Conservation (phyloP, 1,140 invertebrate genomes). For the Zophobas atratus region DNA sequence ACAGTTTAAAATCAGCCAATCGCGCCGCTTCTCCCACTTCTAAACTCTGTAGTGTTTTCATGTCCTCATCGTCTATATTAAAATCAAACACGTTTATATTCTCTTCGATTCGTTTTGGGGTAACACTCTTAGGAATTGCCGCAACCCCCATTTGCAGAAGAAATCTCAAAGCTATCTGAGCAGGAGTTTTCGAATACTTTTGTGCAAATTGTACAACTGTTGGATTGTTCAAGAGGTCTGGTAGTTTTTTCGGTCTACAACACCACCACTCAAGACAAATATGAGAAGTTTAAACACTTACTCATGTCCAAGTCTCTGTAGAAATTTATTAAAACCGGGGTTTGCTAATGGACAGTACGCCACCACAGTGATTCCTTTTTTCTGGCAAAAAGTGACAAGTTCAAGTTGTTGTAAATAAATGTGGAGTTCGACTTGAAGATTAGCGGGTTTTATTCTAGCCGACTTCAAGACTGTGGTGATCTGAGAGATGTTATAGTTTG, state of each 20-base stretch:
- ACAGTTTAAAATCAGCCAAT: constrained; percentile 36
- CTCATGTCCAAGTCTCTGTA: constrained; percentile 56
- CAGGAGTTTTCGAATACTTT: constrained; percentile 72
- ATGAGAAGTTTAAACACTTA: neutral
- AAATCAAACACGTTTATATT: constrained; percentile 73
- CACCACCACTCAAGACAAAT: neutral
- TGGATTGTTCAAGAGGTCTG: constrained; percentile 42
- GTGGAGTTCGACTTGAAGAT: constrained; percentile 85
- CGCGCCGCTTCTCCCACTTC: constrained; percentile 15
- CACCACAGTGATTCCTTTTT: constrained; percentile 80
- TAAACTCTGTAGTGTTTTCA: constrained; percentile 63
- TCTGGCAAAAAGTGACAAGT: constrained; percentile 81
- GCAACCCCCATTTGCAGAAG: constrained; percentile 72
- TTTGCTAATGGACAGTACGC: constrained; percentile 89
- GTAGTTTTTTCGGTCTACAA: constrained; percentile 12
- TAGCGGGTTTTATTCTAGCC: constrained; percentile 78
- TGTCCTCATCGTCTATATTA: constrained; percentile 65
- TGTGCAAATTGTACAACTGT: constrained; percentile 63
- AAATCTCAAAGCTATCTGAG: constrained; percentile 76
- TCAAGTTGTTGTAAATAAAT: constrained; percentile 85
- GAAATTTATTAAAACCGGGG: constrained; percentile 72
- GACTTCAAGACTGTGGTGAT: constrained; percentile 76
- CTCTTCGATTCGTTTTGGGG: constrained; percentile 70
- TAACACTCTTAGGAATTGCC: constrained; percentile 78
- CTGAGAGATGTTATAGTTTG: constrained; percentile 83